A percentile compares a stretch with the other conserved stretches of the same genome.
These are phyloP conservation scores for Antheraea mylitta DNA, from an alignment of 1,140 invertebrate genomes.

Conservation along the genomic window DNA sequence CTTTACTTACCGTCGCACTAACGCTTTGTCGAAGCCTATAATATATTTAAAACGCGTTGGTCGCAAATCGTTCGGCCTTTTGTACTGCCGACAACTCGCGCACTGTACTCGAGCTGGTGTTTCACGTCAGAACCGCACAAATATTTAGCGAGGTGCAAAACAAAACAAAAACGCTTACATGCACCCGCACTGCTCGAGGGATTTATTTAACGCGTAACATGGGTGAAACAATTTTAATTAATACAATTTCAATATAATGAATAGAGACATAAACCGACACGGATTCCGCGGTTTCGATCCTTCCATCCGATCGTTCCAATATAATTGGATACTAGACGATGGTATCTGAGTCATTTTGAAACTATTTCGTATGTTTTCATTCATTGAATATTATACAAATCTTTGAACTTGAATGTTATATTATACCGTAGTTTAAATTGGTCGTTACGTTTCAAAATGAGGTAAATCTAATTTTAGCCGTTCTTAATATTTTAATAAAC, in stretches of 20 bases:
- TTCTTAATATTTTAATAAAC: too few species aligned
- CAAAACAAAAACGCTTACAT: conserved; percentile 55
- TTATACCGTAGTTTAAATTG: neutral
- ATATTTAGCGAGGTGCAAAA: conserved; percentile 66
- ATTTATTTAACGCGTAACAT: conserved; percentile 63
- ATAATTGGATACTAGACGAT: conserved; percentile 62
- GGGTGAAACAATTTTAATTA: conserved; percentile 73
- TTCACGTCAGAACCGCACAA: conserved; percentile 55
- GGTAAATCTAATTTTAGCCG: too few species aligned
- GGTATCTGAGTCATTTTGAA: conserved; percentile 29
- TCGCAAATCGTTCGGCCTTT: conserved; percentile 61
- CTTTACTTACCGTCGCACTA: conserved; percentile 47
- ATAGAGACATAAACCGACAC: conserved; percentile 69
- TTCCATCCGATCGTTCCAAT: conserved; percentile 43
- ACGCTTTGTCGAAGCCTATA: conserved; percentile 46
- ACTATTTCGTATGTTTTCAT: neutral
- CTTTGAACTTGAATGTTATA: neutral
- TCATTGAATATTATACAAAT: neutral
- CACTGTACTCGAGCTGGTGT: conserved; percentile 66
- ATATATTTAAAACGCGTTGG: conserved; percentile 52
- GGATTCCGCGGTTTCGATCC: conserved; percentile 48
- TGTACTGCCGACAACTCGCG: conserved; percentile 54
- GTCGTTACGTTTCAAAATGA: too few species aligned
- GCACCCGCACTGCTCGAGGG: conserved; percentile 34
- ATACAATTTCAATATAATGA: conserved; percentile 61